Conservation (phyloP, 2,797 vertebrate species). For the Argyrosomus regius region DNA sequence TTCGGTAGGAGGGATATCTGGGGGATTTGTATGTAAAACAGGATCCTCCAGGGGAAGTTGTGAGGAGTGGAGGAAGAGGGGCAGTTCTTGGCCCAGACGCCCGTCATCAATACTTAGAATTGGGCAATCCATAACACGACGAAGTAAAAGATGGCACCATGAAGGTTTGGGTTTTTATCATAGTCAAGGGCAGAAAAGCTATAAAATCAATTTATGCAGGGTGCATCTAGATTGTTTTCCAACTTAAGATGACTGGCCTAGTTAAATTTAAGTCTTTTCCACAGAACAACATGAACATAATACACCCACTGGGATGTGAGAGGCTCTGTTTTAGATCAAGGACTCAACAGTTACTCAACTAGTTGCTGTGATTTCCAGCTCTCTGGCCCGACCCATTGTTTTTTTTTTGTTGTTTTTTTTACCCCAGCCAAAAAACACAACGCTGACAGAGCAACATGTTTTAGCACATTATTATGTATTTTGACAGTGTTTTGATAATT, state of each 20-base stretch:
- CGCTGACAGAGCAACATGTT: background rate
- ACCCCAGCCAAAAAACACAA: background rate
- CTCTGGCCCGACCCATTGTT: no score
- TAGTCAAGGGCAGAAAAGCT: constrained; percentile 38
- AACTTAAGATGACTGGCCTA: constrained; percentile 1
- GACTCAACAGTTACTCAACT: background rate
- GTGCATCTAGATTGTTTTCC: constrained; percentile 13
- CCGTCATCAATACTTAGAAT: constrained; percentile 35
- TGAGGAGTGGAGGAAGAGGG: background rate
- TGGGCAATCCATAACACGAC: constrained; percentile 22
- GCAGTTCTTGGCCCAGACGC: constrained; percentile 23
- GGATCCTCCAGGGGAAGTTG: constrained; percentile 17
- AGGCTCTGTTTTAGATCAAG: background rate
- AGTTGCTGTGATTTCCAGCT: constrained; percentile 3
- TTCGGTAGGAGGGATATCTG: constrained; percentile 9
- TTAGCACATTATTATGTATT: background rate
- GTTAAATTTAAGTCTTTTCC: constrained; percentile 5
- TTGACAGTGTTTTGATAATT: background rate
- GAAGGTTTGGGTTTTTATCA: constrained; percentile 28
- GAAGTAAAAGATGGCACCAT: constrained; percentile 15
- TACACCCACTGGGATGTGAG: constrained; percentile 5
- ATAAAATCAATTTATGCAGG: constrained; percentile 23
- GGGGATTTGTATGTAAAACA: constrained; percentile 42
- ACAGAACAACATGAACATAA: background rate
- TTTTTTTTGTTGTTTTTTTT: no score